These are phyloP conservation scores for Venustaconcha ellipsiformis DNA, from an alignment of 1,140 invertebrate genomes.

Conservation along the genomic window DNA sequence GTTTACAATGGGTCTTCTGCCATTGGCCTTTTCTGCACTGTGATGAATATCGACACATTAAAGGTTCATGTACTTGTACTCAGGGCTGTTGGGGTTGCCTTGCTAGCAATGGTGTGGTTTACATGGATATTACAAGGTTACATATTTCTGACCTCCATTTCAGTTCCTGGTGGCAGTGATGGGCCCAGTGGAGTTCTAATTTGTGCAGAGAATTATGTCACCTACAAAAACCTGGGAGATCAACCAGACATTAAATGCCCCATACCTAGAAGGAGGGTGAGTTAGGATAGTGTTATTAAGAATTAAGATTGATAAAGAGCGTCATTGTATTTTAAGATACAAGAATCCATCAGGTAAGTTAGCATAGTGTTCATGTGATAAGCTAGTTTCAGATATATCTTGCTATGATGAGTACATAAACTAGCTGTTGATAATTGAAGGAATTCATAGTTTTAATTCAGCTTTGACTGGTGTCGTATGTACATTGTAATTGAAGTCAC, in stretches of 20 bases:
- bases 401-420: too few species aligned
- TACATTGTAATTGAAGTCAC: too few species aligned
- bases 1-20: neutral
- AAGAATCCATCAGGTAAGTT: too few species aligned
- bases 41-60: neutral
- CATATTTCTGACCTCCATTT: slow-evolving; percentile 27
- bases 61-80: neutral
- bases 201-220: slow-evolving; percentile 99
- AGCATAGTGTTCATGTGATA: too few species aligned
- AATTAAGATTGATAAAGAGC: too few species aligned
- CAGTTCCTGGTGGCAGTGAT: slow-evolving; percentile 89
- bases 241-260: slow-evolving; percentile 99
- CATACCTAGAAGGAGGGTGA: slow-evolving; percentile 90
- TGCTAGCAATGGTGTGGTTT: too few species aligned
- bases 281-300: slow-evolving; percentile 16
- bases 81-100: neutral
- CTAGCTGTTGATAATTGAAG: too few species aligned
- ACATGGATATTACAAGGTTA: too few species aligned
- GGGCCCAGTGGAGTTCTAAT: slow-evolving; percentile 98
- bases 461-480: too few species aligned
- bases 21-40: neutral
- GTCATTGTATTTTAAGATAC: too few species aligned
- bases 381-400: too few species aligned
- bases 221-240: slow-evolving; percentile 99
- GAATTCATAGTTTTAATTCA: too few species aligned